Percentiles rank a stretch among this genome's conserved stretches.
These are phyloP conservation scores for Sanderia malayensis DNA, from an alignment of 30 jellyfish, hydroid and myxozoan genomes.

Conservation along the genomic window DNA sequence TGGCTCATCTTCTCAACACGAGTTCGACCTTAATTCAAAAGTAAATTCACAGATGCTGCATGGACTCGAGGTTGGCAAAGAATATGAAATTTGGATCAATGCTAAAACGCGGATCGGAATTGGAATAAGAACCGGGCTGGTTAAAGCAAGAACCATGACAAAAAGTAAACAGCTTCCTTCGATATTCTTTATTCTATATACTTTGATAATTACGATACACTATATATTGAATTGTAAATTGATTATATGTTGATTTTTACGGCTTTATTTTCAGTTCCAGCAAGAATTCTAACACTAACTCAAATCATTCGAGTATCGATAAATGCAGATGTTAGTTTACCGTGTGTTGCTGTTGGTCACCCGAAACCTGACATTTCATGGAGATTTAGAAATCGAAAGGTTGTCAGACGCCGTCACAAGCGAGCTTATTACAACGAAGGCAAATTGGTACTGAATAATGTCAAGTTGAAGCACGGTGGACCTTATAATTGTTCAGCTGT, in stretches of 20 bases:
- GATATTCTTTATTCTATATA: neutral
- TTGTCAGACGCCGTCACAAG: slow-evolving; percentile 62
- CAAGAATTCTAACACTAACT: slow-evolving; percentile 77
- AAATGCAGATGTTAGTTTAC: slow-evolving; percentile 72
- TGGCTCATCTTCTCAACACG: slow-evolving; percentile 50
- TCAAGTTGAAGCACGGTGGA: slow-evolving; percentile 63
- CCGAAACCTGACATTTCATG: slow-evolving; percentile 84
- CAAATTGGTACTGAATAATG: slow-evolving; percentile 52
- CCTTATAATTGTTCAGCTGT: slow-evolving; percentile 85
- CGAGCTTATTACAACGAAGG: slow-evolving; percentile 68
- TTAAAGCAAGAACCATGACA: slow-evolving; percentile 63
- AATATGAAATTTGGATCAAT: slow-evolving; percentile 78
- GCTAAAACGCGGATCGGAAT: slow-evolving; percentile 81
- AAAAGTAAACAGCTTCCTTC: slow-evolving; percentile 29
- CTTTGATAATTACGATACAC: too few species aligned
- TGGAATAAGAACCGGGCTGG: slow-evolving; percentile 59
- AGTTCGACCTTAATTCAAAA: slow-evolving; percentile 31
- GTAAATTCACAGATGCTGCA: slow-evolving; percentile 50
- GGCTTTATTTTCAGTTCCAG: slow-evolving; percentile 83
- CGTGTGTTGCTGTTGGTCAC: slow-evolving; percentile 95
- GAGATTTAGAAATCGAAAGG: slow-evolving; percentile 31
- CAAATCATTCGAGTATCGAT: slow-evolving; percentile 46
- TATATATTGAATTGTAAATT: too few species aligned
- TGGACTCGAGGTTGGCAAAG: slow-evolving; percentile 73
- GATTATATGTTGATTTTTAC: too few species aligned